Base-by-base conservation (phyloP, 2,113 vertebrate species). In the Eidolon helvum region DNA sequence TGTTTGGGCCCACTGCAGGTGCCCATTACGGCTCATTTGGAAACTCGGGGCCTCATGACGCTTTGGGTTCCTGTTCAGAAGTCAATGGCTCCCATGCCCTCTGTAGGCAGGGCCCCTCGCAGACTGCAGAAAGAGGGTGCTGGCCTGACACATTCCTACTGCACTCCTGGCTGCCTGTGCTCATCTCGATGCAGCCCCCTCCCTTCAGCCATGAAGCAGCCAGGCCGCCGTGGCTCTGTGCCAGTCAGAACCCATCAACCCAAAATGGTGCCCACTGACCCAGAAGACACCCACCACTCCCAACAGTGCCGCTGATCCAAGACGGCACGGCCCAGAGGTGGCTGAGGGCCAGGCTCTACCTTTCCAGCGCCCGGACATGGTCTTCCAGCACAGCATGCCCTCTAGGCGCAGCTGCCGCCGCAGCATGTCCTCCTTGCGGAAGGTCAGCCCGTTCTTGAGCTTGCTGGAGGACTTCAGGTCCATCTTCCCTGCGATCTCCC, bases 351-450 rank as follows among this genome's bases (percentile, higher is more conserved):
- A 35, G 48, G 69, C 75, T 10, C 83, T 94, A 99, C 99, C 99
- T 99, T 99, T 99, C 68, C 99, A 98, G 77, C 99, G 97, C 38
- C 99, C 99, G 0, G 99, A 99, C 0, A 99, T 99, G 30, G 99
- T 99, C 95, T 99, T 99, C 99, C 99, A 99, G 98, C 98, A 99
- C n/a, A 99, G 99, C 0, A 97, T 98, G 85, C 99, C 99, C 48
- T 99, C 99, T 1, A 99, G 98, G 0, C 99, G 98, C 3, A 99
- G 99, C 75, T 95, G 91, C 74, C 99, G 98, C 72, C 92, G 98
- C 1, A 98, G 97, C 95, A 99, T 98, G 96, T 99, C 99, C 94
- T 99, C 99, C 69, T 99, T 99, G 63, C 99, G 98, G 98, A 99
- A 99, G 43, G 99, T 97, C 3, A 99, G 98, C 0, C 99, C 99